Evolutionary conservation across 2,888 invertebrate genomes (phyloP).

Genomic region (Amiota communis): DNA sequence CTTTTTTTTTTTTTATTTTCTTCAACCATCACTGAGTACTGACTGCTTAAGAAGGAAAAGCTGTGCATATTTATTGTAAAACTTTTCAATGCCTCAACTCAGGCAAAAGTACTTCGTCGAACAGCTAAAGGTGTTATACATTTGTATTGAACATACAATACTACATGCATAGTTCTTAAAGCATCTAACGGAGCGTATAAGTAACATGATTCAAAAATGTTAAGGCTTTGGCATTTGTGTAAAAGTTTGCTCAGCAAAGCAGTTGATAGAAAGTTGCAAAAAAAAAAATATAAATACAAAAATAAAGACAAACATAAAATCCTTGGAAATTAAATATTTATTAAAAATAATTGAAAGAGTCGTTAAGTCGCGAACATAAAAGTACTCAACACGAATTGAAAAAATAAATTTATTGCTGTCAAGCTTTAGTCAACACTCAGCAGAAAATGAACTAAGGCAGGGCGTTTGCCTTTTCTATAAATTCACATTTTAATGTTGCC

Average conservation of each 20-base stretch:
- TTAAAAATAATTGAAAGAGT: slow-evolving; percentile 18
- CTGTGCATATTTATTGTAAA: slow-evolving; percentile 23
- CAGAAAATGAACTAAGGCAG: not conserved
- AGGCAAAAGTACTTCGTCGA: not conserved
- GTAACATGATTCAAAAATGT: no score
- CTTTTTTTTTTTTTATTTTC: no score
- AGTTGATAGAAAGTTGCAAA: not conserved
- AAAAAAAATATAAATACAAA: not conserved
- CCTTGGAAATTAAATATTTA: slow-evolving; percentile 12
- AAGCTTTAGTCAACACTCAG: slow-evolving; percentile 8
- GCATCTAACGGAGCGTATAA: no score
- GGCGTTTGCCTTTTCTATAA: slow-evolving; percentile 43
- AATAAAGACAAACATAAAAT: not conserved
- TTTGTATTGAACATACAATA: no score
- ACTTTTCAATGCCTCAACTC: slow-evolving; percentile 7
- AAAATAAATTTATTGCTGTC: slow-evolving; percentile 17
- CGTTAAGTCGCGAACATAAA: not conserved
- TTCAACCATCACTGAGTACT: not conserved
- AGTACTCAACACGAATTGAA: not conserved
- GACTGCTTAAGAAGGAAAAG: not conserved
- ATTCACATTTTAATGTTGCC: slow-evolving; percentile 39
- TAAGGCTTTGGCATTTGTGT: no score
- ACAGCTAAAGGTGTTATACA: no score
- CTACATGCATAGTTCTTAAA: no score
- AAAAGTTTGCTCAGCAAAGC: not conserved